phyloP scores from a whole-genome alignment of 1,140 invertebrate genomes.

The Drosophila orosa region DNA sequence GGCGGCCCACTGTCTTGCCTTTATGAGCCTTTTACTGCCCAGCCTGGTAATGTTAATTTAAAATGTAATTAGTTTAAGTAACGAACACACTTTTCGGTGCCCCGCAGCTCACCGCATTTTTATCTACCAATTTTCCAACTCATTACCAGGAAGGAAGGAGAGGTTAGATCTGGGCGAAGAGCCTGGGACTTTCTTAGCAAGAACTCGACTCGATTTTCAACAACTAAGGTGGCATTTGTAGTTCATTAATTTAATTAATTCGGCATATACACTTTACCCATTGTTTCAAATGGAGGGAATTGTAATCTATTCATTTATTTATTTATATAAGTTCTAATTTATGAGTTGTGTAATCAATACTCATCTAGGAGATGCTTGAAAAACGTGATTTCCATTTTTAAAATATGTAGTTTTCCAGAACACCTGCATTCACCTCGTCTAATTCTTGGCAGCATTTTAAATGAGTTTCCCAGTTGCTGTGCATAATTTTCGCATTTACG shows the following conservation, averaged over 20 bases:
- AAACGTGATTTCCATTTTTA: neutral
- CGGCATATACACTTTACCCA: neutral
- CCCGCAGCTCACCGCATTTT: slow-evolving; percentile 43
- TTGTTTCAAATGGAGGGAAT: neutral
- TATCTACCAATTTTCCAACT: slow-evolving; percentile 47
- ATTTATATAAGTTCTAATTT: neutral
- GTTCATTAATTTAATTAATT: neutral
- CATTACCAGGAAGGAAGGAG: slow-evolving; percentile 14
- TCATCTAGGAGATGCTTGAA: neutral
- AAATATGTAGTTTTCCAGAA: slow-evolving; percentile 7
- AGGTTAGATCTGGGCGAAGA: slow-evolving; percentile 1
- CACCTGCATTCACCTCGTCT: slow-evolving; percentile 14
- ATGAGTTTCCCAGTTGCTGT: slow-evolving; percentile 67
- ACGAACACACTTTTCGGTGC: slow-evolving; percentile 74
- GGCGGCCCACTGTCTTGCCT: slow-evolving; percentile 42
- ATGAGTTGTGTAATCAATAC: neutral
- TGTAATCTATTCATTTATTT: neutral
- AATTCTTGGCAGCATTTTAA: slow-evolving; percentile 61
- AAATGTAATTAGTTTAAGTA: slow-evolving; percentile 83
- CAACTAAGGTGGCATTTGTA: neutral
- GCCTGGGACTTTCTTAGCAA: slow-evolving; percentile 1
- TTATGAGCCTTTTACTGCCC: slow-evolving; percentile 74
- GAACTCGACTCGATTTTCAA: neutral
- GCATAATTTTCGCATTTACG: slow-evolving; percentile 77
- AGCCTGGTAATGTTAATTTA: slow-evolving; percentile 74